These are phyloP conservation scores for Malacoraja senta DNA, from an alignment of 2,797 vertebrate species.

Conservation along the genomic window DNA sequence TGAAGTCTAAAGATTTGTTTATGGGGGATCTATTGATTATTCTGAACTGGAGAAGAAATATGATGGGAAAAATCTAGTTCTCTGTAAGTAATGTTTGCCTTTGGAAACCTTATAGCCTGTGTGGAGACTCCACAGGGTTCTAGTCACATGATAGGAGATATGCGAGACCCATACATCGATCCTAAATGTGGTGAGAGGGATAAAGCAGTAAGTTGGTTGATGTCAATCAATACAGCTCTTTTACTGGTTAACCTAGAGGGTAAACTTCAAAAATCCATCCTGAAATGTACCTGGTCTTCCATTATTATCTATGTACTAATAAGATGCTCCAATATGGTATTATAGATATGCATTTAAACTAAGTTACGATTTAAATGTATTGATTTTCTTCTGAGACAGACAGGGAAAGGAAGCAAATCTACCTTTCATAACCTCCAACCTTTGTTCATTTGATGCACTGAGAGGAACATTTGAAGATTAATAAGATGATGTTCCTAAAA, in stretches of 20 bases:
- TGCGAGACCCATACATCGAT: background rate
- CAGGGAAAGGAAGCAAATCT: background rate
- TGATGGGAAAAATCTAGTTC: slow-evolving; percentile 7
- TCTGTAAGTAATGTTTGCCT: slow-evolving; percentile 27
- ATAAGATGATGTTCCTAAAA: background rate
- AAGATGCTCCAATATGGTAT: background rate
- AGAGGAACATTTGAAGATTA: background rate
- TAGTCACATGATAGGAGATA: slow-evolving; percentile 23
- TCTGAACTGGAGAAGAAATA: slow-evolving; percentile 15
- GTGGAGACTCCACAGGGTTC: slow-evolving; percentile 12
- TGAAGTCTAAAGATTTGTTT: slow-evolving; percentile 30
- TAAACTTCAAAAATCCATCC: background rate
- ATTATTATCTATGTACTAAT: background rate
- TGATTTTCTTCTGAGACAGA: background rate
- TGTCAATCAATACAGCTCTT: slow-evolving; percentile 33
- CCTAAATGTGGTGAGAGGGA: background rate
- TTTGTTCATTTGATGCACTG: background rate
- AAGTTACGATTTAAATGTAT: background rate
- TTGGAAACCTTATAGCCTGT: slow-evolving; percentile 16
- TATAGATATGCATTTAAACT: background rate
- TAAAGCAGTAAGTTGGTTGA: background rate
- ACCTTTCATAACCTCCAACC: background rate
- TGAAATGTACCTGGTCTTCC: background rate
- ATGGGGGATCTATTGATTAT: slow-evolving; percentile 12
- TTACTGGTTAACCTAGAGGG: slow-evolving; percentile 15